These are phyloP conservation scores for Macropis europaea DNA, from an alignment of 2,888 invertebrate species.

Conservation along the genomic window DNA sequence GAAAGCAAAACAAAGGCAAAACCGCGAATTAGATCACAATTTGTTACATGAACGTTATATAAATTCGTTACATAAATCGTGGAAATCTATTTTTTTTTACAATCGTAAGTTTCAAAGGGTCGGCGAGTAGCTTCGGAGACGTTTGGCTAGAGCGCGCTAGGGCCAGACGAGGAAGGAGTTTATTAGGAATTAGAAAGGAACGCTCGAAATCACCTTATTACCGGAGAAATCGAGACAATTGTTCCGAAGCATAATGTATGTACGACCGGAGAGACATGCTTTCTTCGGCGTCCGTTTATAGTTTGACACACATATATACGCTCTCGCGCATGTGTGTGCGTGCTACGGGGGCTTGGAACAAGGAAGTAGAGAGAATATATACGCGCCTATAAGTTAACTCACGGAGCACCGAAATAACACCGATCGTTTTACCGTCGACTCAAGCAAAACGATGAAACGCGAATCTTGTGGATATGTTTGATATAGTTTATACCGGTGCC, in stretches of 20 bases:
- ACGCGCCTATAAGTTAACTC: conserved; percentile 51
- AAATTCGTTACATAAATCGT: neutral
- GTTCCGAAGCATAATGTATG: conserved; percentile 49
- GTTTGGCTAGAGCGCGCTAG: neutral
- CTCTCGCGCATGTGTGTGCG: neutral
- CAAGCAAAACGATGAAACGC: conserved; percentile 22
- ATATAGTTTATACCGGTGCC: conserved; percentile 35
- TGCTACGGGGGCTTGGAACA: conserved; percentile 32
- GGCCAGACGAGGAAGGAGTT: conserved; percentile 31
- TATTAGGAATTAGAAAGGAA: conserved; percentile 44
- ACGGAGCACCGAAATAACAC: conserved; percentile 48
- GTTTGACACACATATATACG: conserved; percentile 43
- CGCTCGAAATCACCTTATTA: conserved; percentile 54
- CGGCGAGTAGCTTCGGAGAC: neutral
- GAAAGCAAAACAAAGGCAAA: too few species aligned
- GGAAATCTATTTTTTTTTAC: neutral
- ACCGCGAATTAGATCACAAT: conserved; percentile 3
- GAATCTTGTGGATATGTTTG: conserved; percentile 45
- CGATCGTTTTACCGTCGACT: conserved; percentile 35
- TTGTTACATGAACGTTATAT: conserved; percentile 1
- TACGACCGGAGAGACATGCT: conserved; percentile 54
- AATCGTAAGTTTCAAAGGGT: neutral
- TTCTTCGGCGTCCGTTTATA: conserved; percentile 56
- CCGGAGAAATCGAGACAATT: conserved; percentile 56
- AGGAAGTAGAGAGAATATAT: conserved; percentile 50